A percentile compares a stretch with the other conserved stretches of the same genome.
Evolutionary conservation across 1,140 invertebrate genomes (phyloP).

Genomic region (Cylas formicarius): DNA sequence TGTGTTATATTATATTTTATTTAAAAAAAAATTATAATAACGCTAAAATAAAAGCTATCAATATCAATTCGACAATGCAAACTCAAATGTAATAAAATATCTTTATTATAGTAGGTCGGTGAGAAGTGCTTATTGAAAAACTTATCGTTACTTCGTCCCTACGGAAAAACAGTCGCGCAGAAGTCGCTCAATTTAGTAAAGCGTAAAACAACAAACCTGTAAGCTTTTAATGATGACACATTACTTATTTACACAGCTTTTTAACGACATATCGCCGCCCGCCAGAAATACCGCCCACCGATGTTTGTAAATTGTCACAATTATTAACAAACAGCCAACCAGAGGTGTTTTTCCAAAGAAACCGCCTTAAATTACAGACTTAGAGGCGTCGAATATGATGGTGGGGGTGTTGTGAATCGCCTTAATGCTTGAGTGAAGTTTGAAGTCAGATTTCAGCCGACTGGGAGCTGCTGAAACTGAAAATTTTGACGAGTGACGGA

Average conservation of each 20-base stretch:
- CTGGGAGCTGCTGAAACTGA: neutral
- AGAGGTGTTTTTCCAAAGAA: constrained; percentile 11
- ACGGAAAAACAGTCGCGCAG: constrained; percentile 1
- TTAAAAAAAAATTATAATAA: too few species aligned
- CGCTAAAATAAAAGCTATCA: too few species aligned
- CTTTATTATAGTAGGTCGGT: too few species aligned
- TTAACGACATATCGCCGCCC: constrained; percentile 28
- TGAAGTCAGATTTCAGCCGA: neutral
- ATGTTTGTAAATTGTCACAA: constrained; percentile 33
- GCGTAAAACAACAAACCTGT: constrained; percentile 27
- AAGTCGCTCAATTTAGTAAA: constrained; percentile 20
- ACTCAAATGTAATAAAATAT: too few species aligned
- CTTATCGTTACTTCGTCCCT: neutral
- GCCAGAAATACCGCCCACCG: constrained; percentile 17
- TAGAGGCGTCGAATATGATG: constrained; percentile 10
- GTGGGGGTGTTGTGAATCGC: constrained; percentile 9
- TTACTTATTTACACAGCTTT: constrained; percentile 27
- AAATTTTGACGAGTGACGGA: neutral
- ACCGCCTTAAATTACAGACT: constrained; percentile 8
- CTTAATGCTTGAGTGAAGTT: neutral
- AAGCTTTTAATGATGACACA: constrained; percentile 30
- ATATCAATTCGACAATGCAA: too few species aligned
- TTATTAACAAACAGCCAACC: constrained; percentile 24
- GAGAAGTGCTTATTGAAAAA: constrained; percentile 14
- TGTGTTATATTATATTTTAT: too few species aligned